These are phyloP conservation scores for Creontiades dilutus DNA, from an alignment of 2,888 invertebrate species.

Conservation along the genomic window DNA sequence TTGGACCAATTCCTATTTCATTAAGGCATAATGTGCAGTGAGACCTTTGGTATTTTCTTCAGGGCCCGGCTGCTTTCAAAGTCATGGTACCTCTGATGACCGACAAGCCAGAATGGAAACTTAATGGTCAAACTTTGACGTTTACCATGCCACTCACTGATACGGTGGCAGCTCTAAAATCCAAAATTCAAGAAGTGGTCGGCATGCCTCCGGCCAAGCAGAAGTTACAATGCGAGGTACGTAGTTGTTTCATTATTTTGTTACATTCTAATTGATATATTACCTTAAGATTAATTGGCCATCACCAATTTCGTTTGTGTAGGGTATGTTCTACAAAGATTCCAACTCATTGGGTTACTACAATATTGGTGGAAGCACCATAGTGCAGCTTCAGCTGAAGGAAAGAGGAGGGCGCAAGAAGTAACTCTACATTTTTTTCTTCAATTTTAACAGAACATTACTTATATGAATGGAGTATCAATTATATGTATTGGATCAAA, in stretches of 20 bases:
- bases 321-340: conserved; percentile 99
- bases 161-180: conserved; percentile 91
- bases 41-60: conserved; percentile 74
- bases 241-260: conserved; percentile 74
- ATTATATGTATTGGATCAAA: not conserved
- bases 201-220: conserved; percentile 98
- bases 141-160: conserved; percentile 89
- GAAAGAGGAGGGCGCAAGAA: conserved; percentile 99
- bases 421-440: conserved; percentile 79
- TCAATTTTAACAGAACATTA: not conserved
- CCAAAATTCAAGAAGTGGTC: conserved; percentile 90
- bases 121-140: conserved; percentile 92
- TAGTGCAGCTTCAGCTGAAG: conserved; percentile 94
- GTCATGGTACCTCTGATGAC: conserved; percentile 90
- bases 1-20: too few relatives aligned
- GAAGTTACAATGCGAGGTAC: conserved; percentile 95
- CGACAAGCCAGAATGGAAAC: conserved; percentile 96
- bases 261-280: not conserved
- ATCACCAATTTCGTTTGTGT: conserved; percentile 73
- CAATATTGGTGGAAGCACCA: conserved; percentile 91
- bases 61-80: conserved; percentile 89
- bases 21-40: too few relatives aligned
- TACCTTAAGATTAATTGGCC: too few relatives aligned
- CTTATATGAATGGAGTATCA: not conserved
- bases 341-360: conserved; percentile 96